Percentiles rank a stretch among this genome's conserved stretches.
phyloP scores from a whole-genome alignment of 2,888 invertebrate genomes.

The Lithophane semibrunnea region DNA sequence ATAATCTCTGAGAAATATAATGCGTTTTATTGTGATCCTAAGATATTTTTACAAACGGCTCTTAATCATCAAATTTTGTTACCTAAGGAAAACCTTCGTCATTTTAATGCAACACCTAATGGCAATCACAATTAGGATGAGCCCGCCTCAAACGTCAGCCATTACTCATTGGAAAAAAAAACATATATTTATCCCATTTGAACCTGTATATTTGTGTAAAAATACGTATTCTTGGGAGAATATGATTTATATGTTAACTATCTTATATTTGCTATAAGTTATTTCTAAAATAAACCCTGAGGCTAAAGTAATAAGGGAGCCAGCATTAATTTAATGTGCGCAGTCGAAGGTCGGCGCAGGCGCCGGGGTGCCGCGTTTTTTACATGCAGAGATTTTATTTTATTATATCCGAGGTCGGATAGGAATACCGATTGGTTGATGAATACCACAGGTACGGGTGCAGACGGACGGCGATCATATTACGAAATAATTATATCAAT shows the following conservation, averaged over 20 bases:
- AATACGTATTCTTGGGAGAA: constrained; percentile 85
- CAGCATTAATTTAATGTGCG: constrained; percentile 37
- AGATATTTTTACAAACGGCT: constrained; percentile 26
- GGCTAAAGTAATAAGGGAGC: constrained; percentile 57
- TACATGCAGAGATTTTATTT: constrained; percentile 84
- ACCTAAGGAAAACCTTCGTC: constrained; percentile 60
- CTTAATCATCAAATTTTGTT: constrained; percentile 47
- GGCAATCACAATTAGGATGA: constrained; percentile 75
- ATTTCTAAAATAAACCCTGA: constrained; percentile 67
- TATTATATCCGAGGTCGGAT: constrained; percentile 85
- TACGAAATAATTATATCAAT: constrained; percentile 55
- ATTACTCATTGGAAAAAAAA: constrained; percentile 76
- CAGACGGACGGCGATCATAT: constrained; percentile 49
- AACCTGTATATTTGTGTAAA: constrained; percentile 85
- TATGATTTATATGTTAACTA: constrained; percentile 85
- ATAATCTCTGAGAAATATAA: background rate
- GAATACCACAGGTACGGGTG: constrained; percentile 64
- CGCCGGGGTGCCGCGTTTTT: constrained; percentile 86
- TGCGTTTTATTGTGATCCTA: background rate
- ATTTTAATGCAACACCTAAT: constrained; percentile 69
- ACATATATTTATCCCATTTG: constrained; percentile 82
- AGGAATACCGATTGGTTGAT: constrained; percentile 78
- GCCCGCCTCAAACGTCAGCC: constrained; percentile 74
- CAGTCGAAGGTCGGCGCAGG: constrained; percentile 76
- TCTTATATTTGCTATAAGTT: constrained; percentile 31